Percentiles rank a stretch among this genome's conserved stretches.
phyloP scores from a whole-genome alignment of 2,888 invertebrate genomes.

The Phyllotreta striolata region DNA sequence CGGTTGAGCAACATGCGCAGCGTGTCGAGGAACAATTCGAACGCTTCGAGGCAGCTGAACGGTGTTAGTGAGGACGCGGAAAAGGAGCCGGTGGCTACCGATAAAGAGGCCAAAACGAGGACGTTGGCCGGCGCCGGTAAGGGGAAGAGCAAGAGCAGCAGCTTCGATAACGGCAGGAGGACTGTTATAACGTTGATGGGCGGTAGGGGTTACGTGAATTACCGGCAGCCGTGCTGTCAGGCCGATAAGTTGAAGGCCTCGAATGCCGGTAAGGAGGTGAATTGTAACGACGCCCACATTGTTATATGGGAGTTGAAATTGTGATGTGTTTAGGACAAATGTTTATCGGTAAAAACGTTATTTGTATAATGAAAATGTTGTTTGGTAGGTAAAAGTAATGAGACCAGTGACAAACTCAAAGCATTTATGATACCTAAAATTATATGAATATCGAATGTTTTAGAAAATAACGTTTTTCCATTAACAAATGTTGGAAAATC shows the following conservation, averaged over 20 bases:
- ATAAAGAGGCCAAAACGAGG: slow-evolving; percentile 44
- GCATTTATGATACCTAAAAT: background rate
- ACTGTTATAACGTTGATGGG: slow-evolving; percentile 88
- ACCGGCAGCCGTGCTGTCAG: slow-evolving; percentile 76
- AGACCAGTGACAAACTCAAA: too few relatives aligned
- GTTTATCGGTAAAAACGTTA: slow-evolving; percentile 13
- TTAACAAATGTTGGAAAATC: background rate
- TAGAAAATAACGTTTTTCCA: slow-evolving; percentile 1
- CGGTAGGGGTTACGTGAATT: slow-evolving; percentile 87
- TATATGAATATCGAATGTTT: background rate
- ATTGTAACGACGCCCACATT: slow-evolving; percentile 87
- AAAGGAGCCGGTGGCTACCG: slow-evolving; percentile 42
- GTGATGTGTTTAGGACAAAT: slow-evolving; percentile 61
- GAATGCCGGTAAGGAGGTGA: slow-evolving; percentile 66
- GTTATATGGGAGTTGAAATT: slow-evolving; percentile 90
- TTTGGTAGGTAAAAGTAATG: too few relatives aligned
- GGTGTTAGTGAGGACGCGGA: slow-evolving; percentile 52
- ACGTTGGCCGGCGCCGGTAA: too few relatives aligned
- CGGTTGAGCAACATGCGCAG: slow-evolving; percentile 67
- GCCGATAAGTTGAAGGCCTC: slow-evolving; percentile 64
- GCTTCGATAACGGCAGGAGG: slow-evolving; percentile 63
- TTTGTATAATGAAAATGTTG: background rate
- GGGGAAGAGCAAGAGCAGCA: slow-evolving; percentile 43
- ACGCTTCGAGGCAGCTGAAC: slow-evolving; percentile 71
- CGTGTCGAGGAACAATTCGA: slow-evolving; percentile 79